Conservation (phyloP, 2,888 invertebrate genomes). For the Apotomis turbidana region DNA sequence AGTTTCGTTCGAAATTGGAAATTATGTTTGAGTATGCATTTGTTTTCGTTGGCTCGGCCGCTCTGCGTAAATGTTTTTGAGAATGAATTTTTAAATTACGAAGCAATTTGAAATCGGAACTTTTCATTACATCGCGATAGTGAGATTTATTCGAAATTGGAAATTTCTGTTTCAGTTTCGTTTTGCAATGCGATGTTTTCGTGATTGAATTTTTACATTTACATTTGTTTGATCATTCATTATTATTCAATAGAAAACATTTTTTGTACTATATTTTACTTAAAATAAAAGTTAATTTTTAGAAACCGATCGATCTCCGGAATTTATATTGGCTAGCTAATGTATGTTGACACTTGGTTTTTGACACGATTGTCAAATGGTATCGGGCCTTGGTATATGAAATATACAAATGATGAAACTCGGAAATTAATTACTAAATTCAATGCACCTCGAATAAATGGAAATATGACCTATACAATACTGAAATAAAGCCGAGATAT, state of each 20-base stretch:
- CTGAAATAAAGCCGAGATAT: too few relatives aligned
- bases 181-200: neutral
- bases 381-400: too few relatives aligned
- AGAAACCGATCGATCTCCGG: too few relatives aligned
- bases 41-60: slow-evolving; percentile 13
- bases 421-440: too few relatives aligned
- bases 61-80: slow-evolving; percentile 11
- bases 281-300: too few relatives aligned
- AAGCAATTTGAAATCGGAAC: slow-evolving; percentile 13
- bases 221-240: neutral
- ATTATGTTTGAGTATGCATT: slow-evolving; percentile 26
- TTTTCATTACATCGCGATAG: slow-evolving; percentile 15
- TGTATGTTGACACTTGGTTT: too few relatives aligned
- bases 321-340: too few relatives aligned
- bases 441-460: too few relatives aligned
- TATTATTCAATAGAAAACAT: neutral
- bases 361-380: too few relatives aligned
- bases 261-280: too few relatives aligned
- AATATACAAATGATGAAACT: too few relatives aligned
- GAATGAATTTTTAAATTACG: slow-evolving; percentile 18
- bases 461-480: too few relatives aligned
- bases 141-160: slow-evolving; percentile 24
- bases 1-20: slow-evolving; percentile 30
- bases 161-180: slow-evolving; percentile 15
- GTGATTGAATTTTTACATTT: neutral